Evolutionary conservation across 2,888 invertebrate species (phyloP), one percentile per base, ranked within the genome.

Genomic region (Pachliopta kotzebuea): DNA sequence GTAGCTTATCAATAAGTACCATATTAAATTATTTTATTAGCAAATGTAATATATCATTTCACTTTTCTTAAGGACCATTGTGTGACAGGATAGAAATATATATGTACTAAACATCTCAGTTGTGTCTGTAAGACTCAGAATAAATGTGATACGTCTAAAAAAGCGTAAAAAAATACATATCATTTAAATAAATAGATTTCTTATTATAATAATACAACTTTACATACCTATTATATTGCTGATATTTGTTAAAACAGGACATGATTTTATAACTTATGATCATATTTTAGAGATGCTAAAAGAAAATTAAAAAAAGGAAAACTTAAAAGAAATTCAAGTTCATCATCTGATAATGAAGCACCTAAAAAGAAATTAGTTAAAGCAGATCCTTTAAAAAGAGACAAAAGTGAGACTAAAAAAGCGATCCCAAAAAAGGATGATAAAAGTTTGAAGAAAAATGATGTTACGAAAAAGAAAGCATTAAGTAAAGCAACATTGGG

Each of bases 281-380:
- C 42, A 54, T 70, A 24, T 81, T 65, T 54, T 74, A 92, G 92
- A 74, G 88, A 86, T 67, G 79, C 88, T 66, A 91, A 92, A 67
- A 90, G 91, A 83, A 93, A 86, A 85, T 84, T 72, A 67, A 90
- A 90, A 70, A 92, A 92, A 60, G 88, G 90, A 58, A 94, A 93
- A 76, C 78, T 91, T 52, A 93, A 93, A 78, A 85, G 94, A 45
- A 92, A 93, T 75, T 93, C 93, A 0, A 94, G 93, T 74, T 93
- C 93, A 20, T 94, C 95, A 14, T 95, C 96, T 4, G 95, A 95
- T 69, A 93, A 93, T 63, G 94, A 94, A 70, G 88, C 91, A 52
- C 88, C 88, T 31, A 92, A 92, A 77, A 93, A 93, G 74, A 93
- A 93, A 76, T 90, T 93, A 69, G 72, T 86, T 24, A 92, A 91